These are phyloP conservation scores for Buathra laborator DNA, from an alignment of 2,888 invertebrate genomes.

Conservation along the genomic window DNA sequence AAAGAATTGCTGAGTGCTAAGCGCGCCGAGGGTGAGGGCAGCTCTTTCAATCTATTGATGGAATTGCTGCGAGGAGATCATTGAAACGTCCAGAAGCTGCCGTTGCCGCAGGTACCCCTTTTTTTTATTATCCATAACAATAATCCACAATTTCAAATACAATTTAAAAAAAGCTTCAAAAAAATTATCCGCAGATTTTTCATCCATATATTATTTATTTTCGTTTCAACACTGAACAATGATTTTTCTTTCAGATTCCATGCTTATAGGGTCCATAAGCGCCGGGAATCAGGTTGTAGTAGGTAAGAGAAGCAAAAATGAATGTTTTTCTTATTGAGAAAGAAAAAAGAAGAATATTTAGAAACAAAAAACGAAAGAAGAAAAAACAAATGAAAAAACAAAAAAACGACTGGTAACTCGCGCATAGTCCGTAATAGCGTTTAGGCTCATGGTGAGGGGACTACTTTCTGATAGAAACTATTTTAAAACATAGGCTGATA, in stretches of 20 bases:
- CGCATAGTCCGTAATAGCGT: slow-evolving; percentile 77
- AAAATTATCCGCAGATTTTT: neutral
- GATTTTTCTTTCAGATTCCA: slow-evolving; percentile 78
- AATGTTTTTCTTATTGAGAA: slow-evolving; percentile 63
- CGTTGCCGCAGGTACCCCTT: slow-evolving; percentile 63
- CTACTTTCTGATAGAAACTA: slow-evolving; percentile 79
- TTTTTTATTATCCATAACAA: neutral
- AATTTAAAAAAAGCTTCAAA: neutral
- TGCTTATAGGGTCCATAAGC: slow-evolving; percentile 81
- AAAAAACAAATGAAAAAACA: too few species aligned
- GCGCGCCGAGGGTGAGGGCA: slow-evolving; percentile 92
- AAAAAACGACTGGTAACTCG: slow-evolving; percentile 77
- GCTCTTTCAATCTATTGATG: slow-evolving; percentile 97
- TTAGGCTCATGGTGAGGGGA: slow-evolving; percentile 83
- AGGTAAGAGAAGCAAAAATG: slow-evolving; percentile 68
- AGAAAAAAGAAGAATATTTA: slow-evolving; percentile 69
- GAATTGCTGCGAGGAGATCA: slow-evolving; percentile 97
- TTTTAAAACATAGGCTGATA: slow-evolving; percentile 73
- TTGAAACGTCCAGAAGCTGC: slow-evolving; percentile 85
- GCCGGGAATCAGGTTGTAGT: slow-evolving; percentile 80
- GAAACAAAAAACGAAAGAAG: slow-evolving; percentile 67
- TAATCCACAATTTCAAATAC: neutral
- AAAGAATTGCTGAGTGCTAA: slow-evolving; percentile 96
- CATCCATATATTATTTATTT: slow-evolving; percentile 29
- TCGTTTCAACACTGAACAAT: slow-evolving; percentile 10